Evolutionary conservation across 2,888 invertebrate genomes (phyloP), one percentile per base, ranked within the genome.

Genomic region (Lycaena phlaeas): DNA sequence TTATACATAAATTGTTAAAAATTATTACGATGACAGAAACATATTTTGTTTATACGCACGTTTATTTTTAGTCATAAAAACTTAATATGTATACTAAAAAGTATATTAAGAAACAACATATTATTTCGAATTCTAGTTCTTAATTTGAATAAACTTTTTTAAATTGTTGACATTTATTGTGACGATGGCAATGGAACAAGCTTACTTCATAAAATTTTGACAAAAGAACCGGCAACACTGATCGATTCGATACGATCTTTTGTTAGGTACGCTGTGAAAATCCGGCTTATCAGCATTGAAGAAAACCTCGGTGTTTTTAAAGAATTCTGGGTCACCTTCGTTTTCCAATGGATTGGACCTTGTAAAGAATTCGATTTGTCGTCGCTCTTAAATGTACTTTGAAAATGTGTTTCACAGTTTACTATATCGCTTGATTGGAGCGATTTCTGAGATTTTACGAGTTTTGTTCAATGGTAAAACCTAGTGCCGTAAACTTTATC

Each of bases 331-430:
- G 34, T 34, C 12, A 34, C 22, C 34, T 34, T 22, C 14, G 15
- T 12, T 34, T 34, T 22, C 34, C 22, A 22, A 12, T 4, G 34
- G 34, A 34, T 22, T 34, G 22, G 10, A 12, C 34, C 18, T 34
- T 34, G 18, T 34, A 10, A 22, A 11, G 17, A 34, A 34, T 34
- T 34, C 34, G 34, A 34, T 34, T 34, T 34, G 34, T 22, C 34
- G 17, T 22, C 22, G 34, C 18, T 22, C 22, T 10, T 31, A 31
- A 18, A 17, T 17, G n/a, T 14, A 29, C 29, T n/a, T 29, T 30
- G 15, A 31, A 31, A 34, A 22, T 12, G 18, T 9, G n/a, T 34
- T 34, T 7, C 22, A 34, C 18, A 18, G 17, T 34, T 4, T 18
- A 11, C 18, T 11, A 11, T 22, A 18, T n/a, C 11, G 7, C 3